Evolutionary conservation across 1,140 invertebrate genomes (phyloP).

Genomic region (Trachymyrmex septentrionalis): DNA sequence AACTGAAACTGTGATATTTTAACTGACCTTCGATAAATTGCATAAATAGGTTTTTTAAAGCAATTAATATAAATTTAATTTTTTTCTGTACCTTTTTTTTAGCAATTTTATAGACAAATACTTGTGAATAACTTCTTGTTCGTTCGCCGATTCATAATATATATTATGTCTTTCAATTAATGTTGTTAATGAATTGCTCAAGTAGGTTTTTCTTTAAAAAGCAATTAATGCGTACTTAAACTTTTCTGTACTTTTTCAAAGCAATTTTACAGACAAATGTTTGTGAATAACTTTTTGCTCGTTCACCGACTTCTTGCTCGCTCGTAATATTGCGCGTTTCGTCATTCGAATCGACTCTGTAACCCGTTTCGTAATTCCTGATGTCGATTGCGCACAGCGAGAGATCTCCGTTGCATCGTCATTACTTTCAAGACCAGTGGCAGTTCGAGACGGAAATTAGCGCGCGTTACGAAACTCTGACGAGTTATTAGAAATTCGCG

Average conservation of each 20-base stretch:
- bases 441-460: conserved; percentile 36
- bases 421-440: conserved; percentile 40
- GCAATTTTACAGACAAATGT: neutral
- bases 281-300: too few species aligned
- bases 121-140: too few species aligned
- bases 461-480: conserved; percentile 24
- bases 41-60: too few species aligned
- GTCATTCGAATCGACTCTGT: conserved; percentile 26
- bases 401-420: conserved; percentile 35
- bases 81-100: too few species aligned
- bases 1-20: too few species aligned
- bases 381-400: conserved; percentile 18
- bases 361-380: conserved; percentile 41
- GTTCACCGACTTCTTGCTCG: neutral
- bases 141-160: too few species aligned
- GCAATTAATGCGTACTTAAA: neutral
- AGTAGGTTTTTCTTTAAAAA: neutral
- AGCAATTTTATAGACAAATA: too few species aligned
- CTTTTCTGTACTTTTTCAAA: neutral
- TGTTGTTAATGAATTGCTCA: neutral
- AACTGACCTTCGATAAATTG: too few species aligned
- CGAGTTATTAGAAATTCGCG: conserved; percentile 41
- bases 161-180: neutral
- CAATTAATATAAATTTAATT: too few species aligned
- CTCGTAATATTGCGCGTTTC: conserved; percentile 32